Evolutionary conservation across 2,888 invertebrate genomes (phyloP), one percentile per base, ranked within the genome.

Genomic region (Prenolepis imparis): DNA sequence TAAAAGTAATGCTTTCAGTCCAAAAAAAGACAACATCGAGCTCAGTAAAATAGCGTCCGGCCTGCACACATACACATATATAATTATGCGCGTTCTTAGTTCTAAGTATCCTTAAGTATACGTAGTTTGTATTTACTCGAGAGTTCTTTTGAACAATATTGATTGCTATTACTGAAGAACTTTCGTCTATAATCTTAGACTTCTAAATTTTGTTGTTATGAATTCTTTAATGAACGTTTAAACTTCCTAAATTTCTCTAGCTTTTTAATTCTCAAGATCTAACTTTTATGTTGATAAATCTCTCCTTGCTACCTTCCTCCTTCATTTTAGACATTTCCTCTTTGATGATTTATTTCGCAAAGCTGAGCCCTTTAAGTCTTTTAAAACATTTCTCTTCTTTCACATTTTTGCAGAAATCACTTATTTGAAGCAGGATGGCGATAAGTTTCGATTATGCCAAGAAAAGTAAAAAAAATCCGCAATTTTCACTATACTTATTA

Each of bases 151-250:
- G 89, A 89, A 91, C 91, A 91, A 93, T 93, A 91, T 93, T 92
- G 90, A 94, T 94, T 94, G 94, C 93, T 94, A 94, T 94, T 94
- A 94, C 93, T 93, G 93, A 93, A 92, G 52, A 52, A 94, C 93
- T 93, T 91, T 93, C n/a, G 93, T 92, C 93, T 94, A 94, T 94
- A 94, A 94, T 94, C 94, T 94, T 94, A 93, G 15, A 63, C 28
- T n/a, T 74, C 63, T 63, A 63, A 74, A 74, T 74, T 64, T 64
- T 74, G 44, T 61, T 73, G 61, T 64, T 64, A 63, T 32, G 44
- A 74, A 64, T 64, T 44, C 32, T 32, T 74, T 64, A 41, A 21
- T 44, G 41, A 64, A 74, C 15, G 28, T 64, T 73, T 64, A 15
- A 64, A 74, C 41, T 21, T 32, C 32, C 15, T 6, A 44, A 32